phyloP scores from a whole-genome alignment of 64 coral and sea anemone genomes.

The Acropora tenuis region DNA sequence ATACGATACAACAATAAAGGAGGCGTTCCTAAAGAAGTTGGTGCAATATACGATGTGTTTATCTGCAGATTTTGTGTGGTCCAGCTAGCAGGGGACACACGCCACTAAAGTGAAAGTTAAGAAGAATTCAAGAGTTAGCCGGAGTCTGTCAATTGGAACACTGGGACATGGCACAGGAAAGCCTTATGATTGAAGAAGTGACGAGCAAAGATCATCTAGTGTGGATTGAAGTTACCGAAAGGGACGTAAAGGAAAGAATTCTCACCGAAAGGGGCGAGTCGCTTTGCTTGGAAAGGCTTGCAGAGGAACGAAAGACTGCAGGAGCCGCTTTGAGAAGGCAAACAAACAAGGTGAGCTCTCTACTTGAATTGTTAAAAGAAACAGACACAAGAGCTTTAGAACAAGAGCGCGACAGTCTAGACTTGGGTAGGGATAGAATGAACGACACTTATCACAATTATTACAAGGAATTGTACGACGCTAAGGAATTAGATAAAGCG shows the following conservation, averaged over 20 bases:
- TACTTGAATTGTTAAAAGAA: background rate
- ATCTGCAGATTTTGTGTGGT: background rate
- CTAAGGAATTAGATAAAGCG: slow-evolving; percentile 8
- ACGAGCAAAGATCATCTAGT: background rate
- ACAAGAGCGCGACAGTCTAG: slow-evolving; percentile 37
- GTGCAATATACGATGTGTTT: background rate
- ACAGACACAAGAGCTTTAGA: slow-evolving; percentile 24
- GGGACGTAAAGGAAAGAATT: background rate
- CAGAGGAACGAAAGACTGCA: slow-evolving; percentile 4
- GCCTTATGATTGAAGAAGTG: background rate
- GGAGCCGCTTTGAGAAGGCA: slow-evolving; percentile 15
- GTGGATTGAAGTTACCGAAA: background rate
- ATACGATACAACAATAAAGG: slow-evolving; percentile 12
- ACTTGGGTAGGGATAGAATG: slow-evolving; percentile 35
- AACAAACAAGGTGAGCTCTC: slow-evolving; percentile 45
- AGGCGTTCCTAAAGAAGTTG: background rate
- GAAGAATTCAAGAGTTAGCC: slow-evolving; percentile 13
- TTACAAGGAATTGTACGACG: slow-evolving; percentile 3
- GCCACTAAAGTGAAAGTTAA: background rate
- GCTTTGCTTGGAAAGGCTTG: slow-evolving; percentile 6
- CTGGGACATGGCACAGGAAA: background rate
- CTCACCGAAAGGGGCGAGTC: background rate
- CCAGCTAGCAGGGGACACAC: background rate
- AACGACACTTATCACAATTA: slow-evolving; percentile 35
- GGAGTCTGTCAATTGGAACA: slow-evolving; percentile 12